Evolutionary conservation across 2,797 vertebrate genomes (phyloP), one percentile per base, ranked within the genome.

Genomic region (Alexandromys oeconomus): DNA sequence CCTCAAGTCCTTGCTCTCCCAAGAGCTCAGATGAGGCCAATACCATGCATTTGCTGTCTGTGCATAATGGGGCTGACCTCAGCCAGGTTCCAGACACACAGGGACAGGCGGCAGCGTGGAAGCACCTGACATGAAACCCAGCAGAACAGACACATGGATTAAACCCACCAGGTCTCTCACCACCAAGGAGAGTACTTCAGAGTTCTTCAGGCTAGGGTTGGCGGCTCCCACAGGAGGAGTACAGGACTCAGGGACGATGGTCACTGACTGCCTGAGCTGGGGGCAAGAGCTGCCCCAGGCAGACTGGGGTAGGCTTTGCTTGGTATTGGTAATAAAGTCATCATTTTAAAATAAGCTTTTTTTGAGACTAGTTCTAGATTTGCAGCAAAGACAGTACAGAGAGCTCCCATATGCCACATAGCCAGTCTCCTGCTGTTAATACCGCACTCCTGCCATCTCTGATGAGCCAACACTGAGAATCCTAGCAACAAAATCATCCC

Each of bases 321-420:
- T 37, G 25, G 8, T 84, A 48, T 76, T 74, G 25, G 48, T 81
- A 76, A 92, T 25, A 77, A 81, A 71, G 27, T 11, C 7, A 9
- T 77, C 59, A 61, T 67, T 73, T 90, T 77, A 37, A 57, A 84
- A 84, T 46, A 63, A 73, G 46, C 37, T 82, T 91, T 23, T 86
- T 92, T 94, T 96, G 74, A 88, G 95, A 89, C n/a, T 86, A 82
- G 34, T 37, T 82, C 80, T 91, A 54, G 88, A 69, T 89, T 77
- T 91, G 76, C 57, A 96, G 80, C 46, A 89, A 89, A 82, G 80
- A 73, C 51, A 37, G 40, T 65, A 59, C 31, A 54, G 73, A 87
- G n/a, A 80, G 90, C 74, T 84, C 43, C 84, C 84, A 46, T 12
- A 5, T 5, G 59, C 48, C 43, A 12, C 51, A 51, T 8, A 63